Conservation (phyloP, 2,797 vertebrate genomes). For the Xerus rutilus region DNA sequence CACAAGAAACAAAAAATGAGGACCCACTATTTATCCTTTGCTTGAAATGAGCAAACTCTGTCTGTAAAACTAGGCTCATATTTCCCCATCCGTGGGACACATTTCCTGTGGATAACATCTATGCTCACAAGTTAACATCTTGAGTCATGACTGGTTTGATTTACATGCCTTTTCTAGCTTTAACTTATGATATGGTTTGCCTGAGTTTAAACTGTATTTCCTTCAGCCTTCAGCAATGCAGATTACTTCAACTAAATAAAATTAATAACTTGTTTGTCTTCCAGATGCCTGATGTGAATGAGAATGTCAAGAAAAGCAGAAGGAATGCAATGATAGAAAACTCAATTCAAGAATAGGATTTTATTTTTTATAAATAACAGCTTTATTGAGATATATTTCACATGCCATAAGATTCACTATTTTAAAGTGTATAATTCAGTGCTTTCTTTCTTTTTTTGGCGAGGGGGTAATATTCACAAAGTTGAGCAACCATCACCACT, state of each 20-base stretch:
- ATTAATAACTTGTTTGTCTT: slow-evolving; percentile 65
- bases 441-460: neutral
- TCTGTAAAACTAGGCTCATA: neutral
- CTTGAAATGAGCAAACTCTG: neutral
- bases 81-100: neutral
- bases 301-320: slow-evolving; percentile 44
- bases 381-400: neutral
- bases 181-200: slow-evolving; percentile 67
- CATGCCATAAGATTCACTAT: neutral
- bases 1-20: neutral
- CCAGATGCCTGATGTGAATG: neutral
- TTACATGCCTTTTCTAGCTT: slow-evolving; percentile 47
- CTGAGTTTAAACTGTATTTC: slow-evolving; percentile 47
- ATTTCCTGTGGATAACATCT: neutral
- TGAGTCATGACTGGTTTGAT: neutral
- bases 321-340: slow-evolving; percentile 14
- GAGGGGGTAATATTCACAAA: neutral
- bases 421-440: neutral
- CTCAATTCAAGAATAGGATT: neutral
- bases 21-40: neutral
- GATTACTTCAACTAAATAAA: slow-evolving; percentile 66
- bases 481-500: neutral
- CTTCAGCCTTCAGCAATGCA: slow-evolving; percentile 55
- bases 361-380: neutral
- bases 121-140: neutral